These are phyloP conservation scores for Saccostrea glomerata DNA, from an alignment of 1,140 invertebrate species.

Conservation along the genomic window DNA sequence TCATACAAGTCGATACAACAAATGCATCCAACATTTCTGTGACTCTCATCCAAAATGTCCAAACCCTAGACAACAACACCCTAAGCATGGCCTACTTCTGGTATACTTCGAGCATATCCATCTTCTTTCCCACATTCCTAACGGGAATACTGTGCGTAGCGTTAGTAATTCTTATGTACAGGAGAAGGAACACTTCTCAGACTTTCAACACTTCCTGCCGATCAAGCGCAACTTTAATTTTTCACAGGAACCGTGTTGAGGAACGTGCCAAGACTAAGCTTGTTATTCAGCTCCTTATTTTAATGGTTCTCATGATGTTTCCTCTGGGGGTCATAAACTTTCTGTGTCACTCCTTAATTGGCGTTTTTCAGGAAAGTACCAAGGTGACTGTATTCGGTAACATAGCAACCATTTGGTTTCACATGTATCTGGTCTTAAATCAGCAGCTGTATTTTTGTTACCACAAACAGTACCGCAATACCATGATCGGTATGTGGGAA, in stretches of 20 bases:
- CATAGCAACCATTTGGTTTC: conserved; percentile 71
- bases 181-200: conserved; percentile 64
- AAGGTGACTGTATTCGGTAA: conserved; percentile 69
- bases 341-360: conserved; percentile 56
- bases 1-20: conserved; percentile 21
- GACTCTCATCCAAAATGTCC: conserved; percentile 31
- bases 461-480: conserved; percentile 72
- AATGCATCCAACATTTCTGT: conserved; percentile 58
- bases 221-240: conserved; percentile 64
- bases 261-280: conserved; percentile 71
- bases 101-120: conserved; percentile 73
- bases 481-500: conserved; percentile 69
- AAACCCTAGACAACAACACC: conserved; percentile 59
- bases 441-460: conserved; percentile 75
- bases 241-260: conserved; percentile 70
- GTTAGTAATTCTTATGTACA: conserved; percentile 56
- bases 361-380: conserved; percentile 60
- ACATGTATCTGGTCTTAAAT: conserved; percentile 72
- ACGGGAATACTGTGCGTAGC: conserved; percentile 64
- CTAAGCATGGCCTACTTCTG: conserved; percentile 74
- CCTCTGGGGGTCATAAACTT: conserved; percentile 68
- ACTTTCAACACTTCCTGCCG: conserved; percentile 44
- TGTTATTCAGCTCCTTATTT: conserved; percentile 65
- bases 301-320: conserved; percentile 72
- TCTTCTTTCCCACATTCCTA: conserved; percentile 71